Evolutionary conservation across 2,888 invertebrate genomes (phyloP), one percentile per base, ranked within the genome.

Genomic region (Drosophila recens): DNA sequence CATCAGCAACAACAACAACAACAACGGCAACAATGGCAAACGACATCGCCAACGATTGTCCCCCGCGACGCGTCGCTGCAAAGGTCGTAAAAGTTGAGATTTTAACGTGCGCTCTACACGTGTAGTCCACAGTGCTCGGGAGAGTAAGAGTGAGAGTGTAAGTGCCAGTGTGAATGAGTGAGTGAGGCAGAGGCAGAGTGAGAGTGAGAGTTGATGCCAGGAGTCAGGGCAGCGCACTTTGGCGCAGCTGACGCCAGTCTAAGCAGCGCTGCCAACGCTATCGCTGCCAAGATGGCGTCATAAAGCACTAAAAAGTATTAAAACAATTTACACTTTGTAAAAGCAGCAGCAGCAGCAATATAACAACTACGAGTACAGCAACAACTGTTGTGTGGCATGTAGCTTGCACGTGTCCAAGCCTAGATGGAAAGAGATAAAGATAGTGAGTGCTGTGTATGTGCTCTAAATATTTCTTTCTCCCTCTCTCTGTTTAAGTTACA

Each of bases 291-390:
- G 83, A 87, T 84, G 76, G 78, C 80, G 88, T 77, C 77, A 82
- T 83, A 80, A 76, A 75, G 84, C 90, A 89, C 87, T 89, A 82
- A 87, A 84, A 85, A 84, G 86, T 87, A 91, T 84, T 90, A 90
- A 91, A 92, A 91, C 90, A 90, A 91, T 92, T 91, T 90, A 90
- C 91, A 92, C 92, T 90, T 84, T 87, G 81, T 90, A 86, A 81
- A 86, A 80, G 57, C 61, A 76, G 68, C 62, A 62, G 48, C 67
- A 76, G 57, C 67, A 78, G 42, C 72, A 66, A 43, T 67, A 69
- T 57, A 65, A 51, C 74, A 59, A 59, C 56, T 53, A 49, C 59
- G 62, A 51, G 64, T 49, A 71, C 56, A 65, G 62, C 65, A 69
- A 70, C 72, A 66, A 70, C 63, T 71, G 81, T 80, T 84, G 80